Percentiles rank a stretch among this genome's conserved stretches.
These are phyloP conservation scores for Nysson spinosus DNA, from an alignment of 2,888 invertebrate species.

Conservation along the genomic window DNA sequence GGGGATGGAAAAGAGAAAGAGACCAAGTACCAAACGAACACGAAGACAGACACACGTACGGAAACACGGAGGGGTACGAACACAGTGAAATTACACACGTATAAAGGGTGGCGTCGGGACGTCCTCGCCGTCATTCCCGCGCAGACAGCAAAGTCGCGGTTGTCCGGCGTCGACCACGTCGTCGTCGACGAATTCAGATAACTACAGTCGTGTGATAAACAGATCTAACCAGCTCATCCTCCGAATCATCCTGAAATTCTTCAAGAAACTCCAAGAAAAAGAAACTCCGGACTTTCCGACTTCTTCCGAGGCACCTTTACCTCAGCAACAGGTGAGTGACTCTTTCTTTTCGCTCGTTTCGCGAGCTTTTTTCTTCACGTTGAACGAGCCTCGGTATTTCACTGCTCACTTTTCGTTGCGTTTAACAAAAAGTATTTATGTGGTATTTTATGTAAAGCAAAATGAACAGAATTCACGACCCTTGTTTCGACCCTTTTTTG, in stretches of 20 bases:
- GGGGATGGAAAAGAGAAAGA: background rate
- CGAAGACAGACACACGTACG: conserved; percentile 31
- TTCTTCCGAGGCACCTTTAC: conserved; percentile 9
- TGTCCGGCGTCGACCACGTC: conserved; percentile 26
- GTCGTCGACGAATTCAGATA: conserved; percentile 1
- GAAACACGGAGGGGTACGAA: conserved; percentile 6
- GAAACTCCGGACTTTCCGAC: background rate
- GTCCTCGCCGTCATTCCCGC: conserved; percentile 72
- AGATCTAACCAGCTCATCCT: background rate
- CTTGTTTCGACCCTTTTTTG: too few species aligned
- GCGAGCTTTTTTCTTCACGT: too few species aligned
- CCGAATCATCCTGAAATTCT: too few species aligned
- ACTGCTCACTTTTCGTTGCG: too few species aligned
- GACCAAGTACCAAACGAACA: too few species aligned
- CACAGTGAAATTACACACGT: conserved; percentile 52
- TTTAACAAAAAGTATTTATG: too few species aligned
- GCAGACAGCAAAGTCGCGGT: conserved; percentile 67
- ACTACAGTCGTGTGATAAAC: conserved; percentile 29
- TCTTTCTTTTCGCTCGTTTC: too few species aligned
- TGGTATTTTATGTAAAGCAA: too few species aligned
- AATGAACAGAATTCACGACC: too few species aligned
- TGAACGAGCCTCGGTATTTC: too few species aligned
- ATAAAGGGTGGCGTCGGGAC: conserved; percentile 73
- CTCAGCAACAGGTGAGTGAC: conserved; percentile 63
- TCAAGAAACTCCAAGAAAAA: background rate